A percentile compares a stretch with the other conserved stretches of the same genome.
Conservation (phyloP, 1,140 invertebrate species). For the Ceratitis capitata region DNA sequence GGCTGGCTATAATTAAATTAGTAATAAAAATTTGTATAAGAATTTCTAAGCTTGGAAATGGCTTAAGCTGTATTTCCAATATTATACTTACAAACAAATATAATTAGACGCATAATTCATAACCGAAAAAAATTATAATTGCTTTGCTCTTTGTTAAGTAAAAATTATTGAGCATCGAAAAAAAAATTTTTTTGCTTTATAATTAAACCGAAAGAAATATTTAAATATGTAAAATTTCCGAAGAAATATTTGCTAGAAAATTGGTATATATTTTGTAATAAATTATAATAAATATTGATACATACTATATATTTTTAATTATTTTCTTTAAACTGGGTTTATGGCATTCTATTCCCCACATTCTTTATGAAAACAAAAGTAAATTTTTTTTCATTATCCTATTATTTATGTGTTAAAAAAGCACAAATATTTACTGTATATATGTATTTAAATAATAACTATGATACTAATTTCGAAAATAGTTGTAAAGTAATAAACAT, state of each 20-base stretch:
- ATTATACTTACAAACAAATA: background rate
- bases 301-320: background rate
- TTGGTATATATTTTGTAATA: background rate
- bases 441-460: background rate
- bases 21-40: background rate
- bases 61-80: constrained; percentile 3
- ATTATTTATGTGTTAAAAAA: background rate
- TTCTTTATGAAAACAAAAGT: background rate
- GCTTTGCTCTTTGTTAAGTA: too few species aligned
- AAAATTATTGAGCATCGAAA: too few species aligned
- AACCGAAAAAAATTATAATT: too few species aligned
- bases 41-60: background rate
- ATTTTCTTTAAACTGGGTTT: too few species aligned
- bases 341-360: background rate
- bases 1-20: constrained; percentile 1
- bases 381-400: background rate
- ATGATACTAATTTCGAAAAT: too few species aligned
- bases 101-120: too few species aligned
- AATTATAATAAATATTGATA: background rate
- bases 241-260: background rate
- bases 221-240: too few species aligned
- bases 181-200: too few species aligned
- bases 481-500: background rate
- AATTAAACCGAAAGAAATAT: background rate
- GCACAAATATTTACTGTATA: background rate